Conservation (phyloP, 2,113 vertebrate genomes). For the Myrmophylax atrothorax region DNA sequence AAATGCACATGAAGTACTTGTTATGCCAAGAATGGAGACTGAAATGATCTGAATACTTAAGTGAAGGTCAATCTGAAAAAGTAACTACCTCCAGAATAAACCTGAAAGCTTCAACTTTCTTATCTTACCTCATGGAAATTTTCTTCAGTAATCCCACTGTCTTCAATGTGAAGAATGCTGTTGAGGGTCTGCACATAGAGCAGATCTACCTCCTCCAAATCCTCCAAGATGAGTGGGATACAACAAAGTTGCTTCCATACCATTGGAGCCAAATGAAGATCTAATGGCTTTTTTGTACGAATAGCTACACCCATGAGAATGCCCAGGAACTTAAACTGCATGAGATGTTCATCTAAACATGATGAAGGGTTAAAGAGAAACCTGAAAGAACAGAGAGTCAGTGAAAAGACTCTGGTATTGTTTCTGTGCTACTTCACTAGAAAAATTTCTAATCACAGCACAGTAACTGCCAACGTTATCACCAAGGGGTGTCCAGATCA, state of each 20-base stretch:
- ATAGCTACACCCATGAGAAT: slow-evolving; percentile 90
- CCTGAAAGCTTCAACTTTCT: accelerated
- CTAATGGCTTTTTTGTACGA: slow-evolving; percentile 87
- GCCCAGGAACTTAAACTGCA: slow-evolving; percentile 87
- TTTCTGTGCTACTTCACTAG: background rate
- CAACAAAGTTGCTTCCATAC: slow-evolving; percentile 90
- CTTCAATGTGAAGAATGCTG: slow-evolving; percentile 93
- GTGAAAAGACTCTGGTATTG: background rate
- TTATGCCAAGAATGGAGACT: background rate
- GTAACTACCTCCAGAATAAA: background rate
- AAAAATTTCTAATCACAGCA: background rate
- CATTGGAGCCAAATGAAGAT: slow-evolving; percentile 85
- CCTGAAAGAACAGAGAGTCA: slow-evolving; percentile 55
- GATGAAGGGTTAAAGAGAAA: slow-evolving; percentile 87
- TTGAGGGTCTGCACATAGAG: slow-evolving; percentile 88
- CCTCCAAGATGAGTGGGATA: slow-evolving; percentile 83
- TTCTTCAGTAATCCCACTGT: slow-evolving; percentile 87
- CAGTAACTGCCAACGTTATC: background rate
- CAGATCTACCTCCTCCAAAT: slow-evolving; percentile 87
- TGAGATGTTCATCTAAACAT: slow-evolving; percentile 82
- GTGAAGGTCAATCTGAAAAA: background rate
- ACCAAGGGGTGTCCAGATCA: background rate
- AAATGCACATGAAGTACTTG: background rate
- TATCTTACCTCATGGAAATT: slow-evolving; percentile 85
- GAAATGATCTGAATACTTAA: background rate